A percentile compares a stretch with the other conserved stretches of the same genome.
Evolutionary conservation across 2,888 invertebrate genomes (phyloP).

Genomic region (Meganola albula): DNA sequence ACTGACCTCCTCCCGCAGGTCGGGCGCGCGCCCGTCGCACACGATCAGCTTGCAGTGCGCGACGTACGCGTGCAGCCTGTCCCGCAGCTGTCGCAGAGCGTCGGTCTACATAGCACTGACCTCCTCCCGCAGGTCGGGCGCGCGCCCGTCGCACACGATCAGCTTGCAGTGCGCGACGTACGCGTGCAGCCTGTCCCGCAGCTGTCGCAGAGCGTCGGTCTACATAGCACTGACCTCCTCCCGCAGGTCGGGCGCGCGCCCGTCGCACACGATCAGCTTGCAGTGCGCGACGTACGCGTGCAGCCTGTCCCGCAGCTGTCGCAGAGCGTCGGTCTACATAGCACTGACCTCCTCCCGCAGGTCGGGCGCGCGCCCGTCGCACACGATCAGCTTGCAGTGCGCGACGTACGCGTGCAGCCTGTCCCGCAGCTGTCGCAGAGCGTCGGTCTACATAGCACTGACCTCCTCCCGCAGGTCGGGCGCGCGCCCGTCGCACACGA

Average conservation of each 20-base stretch:
- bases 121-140: slow-evolving; percentile 4
- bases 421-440: background rate
- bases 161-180: slow-evolving; percentile 84
- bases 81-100: background rate
- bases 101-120: background rate
- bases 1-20: slow-evolving; percentile 84
- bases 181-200: slow-evolving; percentile 50
- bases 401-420: slow-evolving; percentile 36
- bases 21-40: slow-evolving; percentile 40
- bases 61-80: background rate
- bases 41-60: slow-evolving; percentile 7
- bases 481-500: slow-evolving; percentile 13
- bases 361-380: slow-evolving; percentile 48
- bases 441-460: background rate
- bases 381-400: slow-evolving; percentile 74
- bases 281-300: slow-evolving; percentile 71
- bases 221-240: slow-evolving; percentile 79
- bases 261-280: slow-evolving; percentile 46
- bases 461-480: slow-evolving; percentile 73
- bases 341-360: slow-evolving; percentile 83
- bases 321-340: background rate
- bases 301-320: background rate
- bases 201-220: background rate
- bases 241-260: slow-evolving; percentile 74
- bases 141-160: slow-evolving; percentile 10